Base-by-base conservation (phyloP, 2,113 vertebrate genomes). In the Sturnus vulgaris region DNA sequence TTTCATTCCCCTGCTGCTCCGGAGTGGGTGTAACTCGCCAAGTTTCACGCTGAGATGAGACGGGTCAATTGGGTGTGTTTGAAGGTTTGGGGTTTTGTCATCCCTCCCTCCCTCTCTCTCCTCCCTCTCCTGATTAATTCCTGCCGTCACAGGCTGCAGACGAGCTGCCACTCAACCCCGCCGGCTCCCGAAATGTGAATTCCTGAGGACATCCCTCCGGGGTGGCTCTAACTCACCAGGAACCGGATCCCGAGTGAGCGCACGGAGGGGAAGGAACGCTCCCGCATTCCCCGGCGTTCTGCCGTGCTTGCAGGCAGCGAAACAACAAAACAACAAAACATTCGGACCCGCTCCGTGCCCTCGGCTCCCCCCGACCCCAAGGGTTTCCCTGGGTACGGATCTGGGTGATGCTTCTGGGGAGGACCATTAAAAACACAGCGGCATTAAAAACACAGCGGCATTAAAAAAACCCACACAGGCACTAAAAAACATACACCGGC, bases 41-140 rank as follows among this genome's bases (percentile, higher is more conserved):
- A 97, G 97, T 96, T 97, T 95, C 96, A 87, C 63, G 95, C 96
- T 68, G 77, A 64, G 91, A 97, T 65, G 96, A 97, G 96, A 98
- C 90, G 96, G 98, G 97, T 97, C 97, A 81, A 87, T 73, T 71
- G 98, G 98, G 98, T 96, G 98, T 97, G 98, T 92, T 93, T 89
- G 84, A 93, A 96, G 85, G 89, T 92, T 94, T 95, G 94, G 56
- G 77, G 42, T 42, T 95, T 92, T 93, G 86, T 92, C 97, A 76
- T 92, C 78, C 39, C 37, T 94, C 91, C 76, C 69, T 90, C 42
- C 66, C 40, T 89, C 22, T 61, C 64, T 89, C 22, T 39, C 69
- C 61, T 71, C 93, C 96, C 93, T 64, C 80, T 60, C 71, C 73
- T 69, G 39, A 94, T 85, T 93, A 94, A 90, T 94, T 88, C 95